Evolutionary conservation across 2,797 vertebrate species (phyloP).

Genomic region (Trachurus trachurus): DNA sequence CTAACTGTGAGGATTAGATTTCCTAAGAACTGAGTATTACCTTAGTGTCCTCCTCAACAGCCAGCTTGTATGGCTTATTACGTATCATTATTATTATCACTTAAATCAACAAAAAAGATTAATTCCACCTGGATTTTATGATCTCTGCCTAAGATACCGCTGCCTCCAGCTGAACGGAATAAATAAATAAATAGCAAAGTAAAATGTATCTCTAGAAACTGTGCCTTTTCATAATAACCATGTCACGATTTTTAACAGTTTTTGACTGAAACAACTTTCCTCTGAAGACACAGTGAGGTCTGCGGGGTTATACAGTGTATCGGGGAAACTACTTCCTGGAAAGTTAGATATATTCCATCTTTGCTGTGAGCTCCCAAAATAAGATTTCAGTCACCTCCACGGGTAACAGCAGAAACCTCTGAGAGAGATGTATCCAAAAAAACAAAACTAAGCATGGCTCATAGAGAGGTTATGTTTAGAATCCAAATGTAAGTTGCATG

Average conservation of each 20-base stretch:
- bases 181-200: not conserved
- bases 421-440: not conserved
- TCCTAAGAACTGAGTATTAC: constrained; percentile 15
- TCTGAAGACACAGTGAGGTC: not conserved
- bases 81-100: not conserved
- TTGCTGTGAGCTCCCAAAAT: not conserved
- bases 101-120: not conserved
- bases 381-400: not conserved
- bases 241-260: not conserved
- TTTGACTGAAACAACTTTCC: not conserved
- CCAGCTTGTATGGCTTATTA: not conserved
- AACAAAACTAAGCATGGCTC: not conserved
- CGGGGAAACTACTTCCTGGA: not conserved
- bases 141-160: not conserved
- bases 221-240: not conserved
- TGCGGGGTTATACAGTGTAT: not conserved
- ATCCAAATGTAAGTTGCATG: no score
- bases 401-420: not conserved
- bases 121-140: not conserved
- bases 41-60: not conserved
- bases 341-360: not conserved
- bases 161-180: not conserved
- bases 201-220: not conserved
- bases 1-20: constrained; percentile 25
- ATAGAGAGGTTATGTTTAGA: not conserved